Conservation (phyloP, 2,797 vertebrate species). For the Halcyon badia region DNA sequence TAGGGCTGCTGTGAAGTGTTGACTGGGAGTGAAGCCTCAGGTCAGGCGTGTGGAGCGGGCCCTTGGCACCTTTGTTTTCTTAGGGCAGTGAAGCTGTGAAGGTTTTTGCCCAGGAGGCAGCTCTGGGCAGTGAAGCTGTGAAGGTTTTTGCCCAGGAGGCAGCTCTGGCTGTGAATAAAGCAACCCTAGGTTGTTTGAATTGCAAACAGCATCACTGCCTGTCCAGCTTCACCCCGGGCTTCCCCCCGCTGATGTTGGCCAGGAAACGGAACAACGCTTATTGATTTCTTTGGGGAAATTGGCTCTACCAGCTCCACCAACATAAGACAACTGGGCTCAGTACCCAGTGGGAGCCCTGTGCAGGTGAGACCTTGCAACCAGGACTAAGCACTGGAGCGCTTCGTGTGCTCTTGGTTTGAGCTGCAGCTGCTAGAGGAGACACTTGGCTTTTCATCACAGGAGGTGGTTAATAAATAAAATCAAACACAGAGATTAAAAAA, state of each 20-base stretch:
- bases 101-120: not conserved
- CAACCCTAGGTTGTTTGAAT: not conserved
- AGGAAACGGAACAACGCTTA: not conserved
- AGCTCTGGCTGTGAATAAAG: not conserved
- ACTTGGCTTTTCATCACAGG: not conserved
- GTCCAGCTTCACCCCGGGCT: not conserved
- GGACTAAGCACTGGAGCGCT: not conserved
- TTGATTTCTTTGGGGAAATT: not conserved
- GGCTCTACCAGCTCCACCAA: not conserved
- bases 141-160: not conserved
- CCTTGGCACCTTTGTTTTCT: not conserved
- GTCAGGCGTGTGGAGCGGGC: not conserved
- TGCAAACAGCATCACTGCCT: not conserved
- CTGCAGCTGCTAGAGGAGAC: not conserved
- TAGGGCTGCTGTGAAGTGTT: not conserved
- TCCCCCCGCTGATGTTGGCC: not conserved
- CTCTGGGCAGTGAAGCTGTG: not conserved
- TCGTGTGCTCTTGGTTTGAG: accelerated
- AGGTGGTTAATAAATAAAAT: not conserved
- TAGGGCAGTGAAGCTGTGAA: not conserved
- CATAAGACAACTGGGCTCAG: not conserved
- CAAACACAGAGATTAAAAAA: not conserved
- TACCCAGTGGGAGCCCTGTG: accelerated
- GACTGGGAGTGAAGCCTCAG: not conserved
- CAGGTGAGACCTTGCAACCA: not conserved